Percentiles rank a stretch among this genome's conserved stretches.
Conservation (phyloP, 2,888 invertebrate genomes). For the Agrilus mali region DNA sequence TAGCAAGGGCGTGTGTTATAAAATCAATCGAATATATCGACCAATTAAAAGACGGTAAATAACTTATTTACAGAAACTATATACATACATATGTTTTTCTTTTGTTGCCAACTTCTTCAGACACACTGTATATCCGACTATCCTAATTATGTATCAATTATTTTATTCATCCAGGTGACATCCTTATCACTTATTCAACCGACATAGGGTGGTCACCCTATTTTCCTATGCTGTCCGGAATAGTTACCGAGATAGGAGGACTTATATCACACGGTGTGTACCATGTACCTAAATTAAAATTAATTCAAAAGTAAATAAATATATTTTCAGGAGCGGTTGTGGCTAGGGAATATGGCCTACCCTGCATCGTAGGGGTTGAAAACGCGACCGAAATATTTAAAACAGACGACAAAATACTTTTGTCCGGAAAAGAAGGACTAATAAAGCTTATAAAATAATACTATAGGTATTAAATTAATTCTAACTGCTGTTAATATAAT, state of each 20-base stretch:
- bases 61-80: neutral
- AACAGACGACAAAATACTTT: constrained; percentile 50
- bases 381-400: constrained; percentile 53
- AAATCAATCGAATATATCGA: constrained; percentile 47
- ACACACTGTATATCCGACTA: too few relatives aligned
- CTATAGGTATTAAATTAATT: too few relatives aligned
- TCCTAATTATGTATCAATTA: too few relatives aligned
- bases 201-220: constrained; percentile 81
- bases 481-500: too few relatives aligned
- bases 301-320: neutral
- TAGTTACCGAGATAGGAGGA: constrained; percentile 74
- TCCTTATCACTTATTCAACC: constrained; percentile 63
- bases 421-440: constrained; percentile 38
- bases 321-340: constrained; percentile 57
- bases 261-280: constrained; percentile 66
- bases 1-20: constrained; percentile 61
- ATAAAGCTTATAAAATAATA: too few relatives aligned
- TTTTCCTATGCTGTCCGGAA: constrained; percentile 64
- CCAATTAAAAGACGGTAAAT: constrained; percentile 26
- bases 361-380: constrained; percentile 65
- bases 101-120: too few relatives aligned
- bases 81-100: too few relatives aligned
- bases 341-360: constrained; percentile 71
- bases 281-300: neutral
- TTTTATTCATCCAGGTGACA: constrained; percentile 41